These are phyloP conservation scores for Enteromius afrohamiltoni DNA, from an alignment of 2,797 vertebrate genomes.

Conservation along the genomic window DNA sequence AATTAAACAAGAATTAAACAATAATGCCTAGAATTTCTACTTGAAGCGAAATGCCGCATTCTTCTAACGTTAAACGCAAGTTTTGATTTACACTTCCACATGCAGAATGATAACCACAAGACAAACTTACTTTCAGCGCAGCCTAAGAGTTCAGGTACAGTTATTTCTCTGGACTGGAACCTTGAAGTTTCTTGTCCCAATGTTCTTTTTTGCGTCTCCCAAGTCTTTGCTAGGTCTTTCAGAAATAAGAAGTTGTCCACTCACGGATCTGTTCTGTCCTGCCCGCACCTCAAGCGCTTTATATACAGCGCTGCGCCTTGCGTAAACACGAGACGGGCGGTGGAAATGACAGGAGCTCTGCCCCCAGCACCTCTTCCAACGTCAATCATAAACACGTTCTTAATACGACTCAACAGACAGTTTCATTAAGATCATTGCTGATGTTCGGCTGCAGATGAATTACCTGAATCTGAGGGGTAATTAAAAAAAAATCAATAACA, in stretches of 20 bases:
- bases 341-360: slow-evolving; percentile 31
- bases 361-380: slow-evolving; percentile 11
- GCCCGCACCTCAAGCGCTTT: slow-evolving; percentile 57
- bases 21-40: not conserved
- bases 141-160: not conserved
- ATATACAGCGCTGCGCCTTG: slow-evolving; percentile 61
- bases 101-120: not conserved
- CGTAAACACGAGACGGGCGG: slow-evolving; percentile 38
- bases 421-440: slow-evolving; percentile 6
- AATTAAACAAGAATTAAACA: not conserved
- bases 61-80: not conserved
- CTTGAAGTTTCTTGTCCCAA: slow-evolving; percentile 23
- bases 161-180: slow-evolving; percentile 29
- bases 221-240: slow-evolving; percentile 26
- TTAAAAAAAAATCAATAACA: not conserved
- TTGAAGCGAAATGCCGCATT: not conserved
- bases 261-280: slow-evolving; percentile 32
- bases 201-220: not conserved
- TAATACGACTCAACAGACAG: slow-evolving; percentile 22
- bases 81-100: not conserved
- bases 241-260: slow-evolving; percentile 43
- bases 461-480: not conserved
- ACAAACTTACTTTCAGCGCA: slow-evolving; percentile 43
- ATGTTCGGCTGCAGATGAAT: not conserved
- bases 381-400: slow-evolving; percentile 31